Percentiles rank a stretch among this genome's conserved stretches.
These are phyloP conservation scores for Jaculus jaculus DNA, from an alignment of 2,113 vertebrate genomes.

Conservation along the genomic window DNA sequence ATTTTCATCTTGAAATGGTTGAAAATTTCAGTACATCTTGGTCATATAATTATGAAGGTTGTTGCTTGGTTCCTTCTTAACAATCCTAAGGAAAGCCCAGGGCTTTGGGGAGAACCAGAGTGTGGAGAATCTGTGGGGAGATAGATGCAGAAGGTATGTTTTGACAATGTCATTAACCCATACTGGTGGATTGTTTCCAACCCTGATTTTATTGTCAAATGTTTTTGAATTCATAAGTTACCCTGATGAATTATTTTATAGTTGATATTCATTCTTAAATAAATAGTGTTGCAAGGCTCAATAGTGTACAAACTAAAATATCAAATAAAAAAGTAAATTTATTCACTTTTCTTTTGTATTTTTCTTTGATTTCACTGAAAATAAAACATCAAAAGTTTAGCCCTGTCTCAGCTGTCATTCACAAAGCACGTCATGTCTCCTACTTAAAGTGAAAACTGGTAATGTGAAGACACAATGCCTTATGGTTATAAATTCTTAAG, in stretches of 20 bases:
- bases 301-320: conserved; percentile 33
- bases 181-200: conserved; percentile 37
- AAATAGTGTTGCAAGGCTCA: neutral
- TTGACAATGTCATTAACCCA: conserved; percentile 10
- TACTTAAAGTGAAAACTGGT: conserved; percentile 28
- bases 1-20: conserved; percentile 25
- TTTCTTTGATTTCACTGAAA: conserved; percentile 43
- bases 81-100: neutral
- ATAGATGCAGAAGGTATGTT: conserved; percentile 31
- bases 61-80: conserved; percentile 17
- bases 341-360: conserved; percentile 47
- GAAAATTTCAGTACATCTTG: conserved; percentile 9
- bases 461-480: conserved; percentile 18
- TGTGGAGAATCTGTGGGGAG: neutral
- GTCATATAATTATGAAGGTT: neutral
- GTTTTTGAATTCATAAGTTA: conserved; percentile 38
- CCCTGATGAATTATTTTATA: conserved; percentile 52
- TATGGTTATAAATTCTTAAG: neutral
- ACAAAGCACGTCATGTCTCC: conserved; percentile 5
- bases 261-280: conserved; percentile 40
- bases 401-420: neutral
- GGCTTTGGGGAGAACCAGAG: neutral
- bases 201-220: neutral
- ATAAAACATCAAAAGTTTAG: conserved; percentile 14
- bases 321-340: conserved; percentile 32